Percentiles rank a stretch among this genome's conserved stretches.
phyloP scores from a whole-genome alignment of 92 coral and sea anemone species.

The Epizoanthus fatuus region DNA sequence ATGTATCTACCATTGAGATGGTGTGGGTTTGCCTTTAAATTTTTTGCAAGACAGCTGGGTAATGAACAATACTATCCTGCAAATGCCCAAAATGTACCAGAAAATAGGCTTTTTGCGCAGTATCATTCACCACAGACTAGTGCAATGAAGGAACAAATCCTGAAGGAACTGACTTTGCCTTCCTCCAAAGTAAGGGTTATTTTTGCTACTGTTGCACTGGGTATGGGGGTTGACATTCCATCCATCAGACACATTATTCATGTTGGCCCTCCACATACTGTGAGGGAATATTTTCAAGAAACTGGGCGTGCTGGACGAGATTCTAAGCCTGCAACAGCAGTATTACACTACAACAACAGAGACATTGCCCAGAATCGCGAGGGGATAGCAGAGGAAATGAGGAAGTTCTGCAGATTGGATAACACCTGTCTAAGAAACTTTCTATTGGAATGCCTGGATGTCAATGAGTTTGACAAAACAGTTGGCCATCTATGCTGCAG shows the following conservation, averaged over 20 bases:
- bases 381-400: conserved; percentile 26
- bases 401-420: conserved; percentile 31
- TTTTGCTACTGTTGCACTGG: conserved; percentile 80
- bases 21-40: conserved; percentile 64
- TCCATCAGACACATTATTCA: conserved; percentile 50
- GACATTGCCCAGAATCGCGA: conserved; percentile 40
- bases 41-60: conserved; percentile 25
- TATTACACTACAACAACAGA: conserved; percentile 38
- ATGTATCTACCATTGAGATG: conserved; percentile 66
- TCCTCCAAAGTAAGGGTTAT: conserved; percentile 49
- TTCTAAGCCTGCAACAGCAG: conserved; percentile 31
- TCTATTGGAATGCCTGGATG: conserved; percentile 29
- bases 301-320: conserved; percentile 57
- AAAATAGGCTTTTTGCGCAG: conserved; percentile 29
- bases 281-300: conserved; percentile 39
- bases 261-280: conserved; percentile 47
- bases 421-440: conserved; percentile 23
- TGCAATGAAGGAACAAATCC: conserved; percentile 64
- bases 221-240: conserved; percentile 79
- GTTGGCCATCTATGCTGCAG: conserved; percentile 28
- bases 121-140: conserved; percentile 60
- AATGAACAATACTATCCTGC: conserved; percentile 39
- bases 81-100: conserved; percentile 4
- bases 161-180: conserved; percentile 1
- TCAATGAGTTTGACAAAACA: background rate